These are phyloP conservation scores for Plutomurus gul DNA, from an alignment of 1,140 invertebrate species.

Conservation along the genomic window DNA sequence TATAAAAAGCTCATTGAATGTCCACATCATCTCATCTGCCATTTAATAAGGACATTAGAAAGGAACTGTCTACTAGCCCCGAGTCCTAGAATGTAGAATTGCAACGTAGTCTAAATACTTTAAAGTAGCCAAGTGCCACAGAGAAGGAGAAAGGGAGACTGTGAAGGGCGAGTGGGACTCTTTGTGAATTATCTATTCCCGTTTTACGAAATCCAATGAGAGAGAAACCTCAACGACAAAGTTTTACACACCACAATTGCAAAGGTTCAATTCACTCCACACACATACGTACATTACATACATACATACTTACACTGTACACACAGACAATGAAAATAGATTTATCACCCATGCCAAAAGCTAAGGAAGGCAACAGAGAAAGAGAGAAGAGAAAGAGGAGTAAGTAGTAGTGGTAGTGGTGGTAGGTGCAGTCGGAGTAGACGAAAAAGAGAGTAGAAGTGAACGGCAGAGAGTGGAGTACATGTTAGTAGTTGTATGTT, in stretches of 20 bases:
- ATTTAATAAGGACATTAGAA: neutral
- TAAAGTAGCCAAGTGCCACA: too few relatives aligned
- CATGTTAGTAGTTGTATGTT: neutral
- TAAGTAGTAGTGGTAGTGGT: too few relatives aligned
- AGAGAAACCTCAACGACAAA: neutral
- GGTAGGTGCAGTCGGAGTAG: too few relatives aligned
- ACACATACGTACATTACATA: neutral
- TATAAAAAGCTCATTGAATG: neutral
- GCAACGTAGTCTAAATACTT: too few relatives aligned
- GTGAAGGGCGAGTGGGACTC: neutral
- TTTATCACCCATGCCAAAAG: constrained; percentile 23
- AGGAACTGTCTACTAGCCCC: neutral
- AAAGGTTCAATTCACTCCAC: neutral
- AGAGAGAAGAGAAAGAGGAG: neutral
- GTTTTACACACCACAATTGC: constrained; percentile 20
- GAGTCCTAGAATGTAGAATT: too few relatives aligned
- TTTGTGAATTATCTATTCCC: neutral
- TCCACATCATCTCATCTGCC: constrained; percentile 2
- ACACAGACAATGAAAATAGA: constrained; percentile 26
- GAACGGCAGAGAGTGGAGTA: neutral
- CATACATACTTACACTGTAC: neutral
- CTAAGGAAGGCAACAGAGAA: constrained; percentile 18
- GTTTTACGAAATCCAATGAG: neutral
- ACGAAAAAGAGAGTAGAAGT: neutral
- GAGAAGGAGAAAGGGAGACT: too few relatives aligned